A percentile compares a stretch with the other conserved stretches of the same genome.
Conservation (phyloP, 2,113 vertebrate genomes). For the Entelurus aequoreus region DNA sequence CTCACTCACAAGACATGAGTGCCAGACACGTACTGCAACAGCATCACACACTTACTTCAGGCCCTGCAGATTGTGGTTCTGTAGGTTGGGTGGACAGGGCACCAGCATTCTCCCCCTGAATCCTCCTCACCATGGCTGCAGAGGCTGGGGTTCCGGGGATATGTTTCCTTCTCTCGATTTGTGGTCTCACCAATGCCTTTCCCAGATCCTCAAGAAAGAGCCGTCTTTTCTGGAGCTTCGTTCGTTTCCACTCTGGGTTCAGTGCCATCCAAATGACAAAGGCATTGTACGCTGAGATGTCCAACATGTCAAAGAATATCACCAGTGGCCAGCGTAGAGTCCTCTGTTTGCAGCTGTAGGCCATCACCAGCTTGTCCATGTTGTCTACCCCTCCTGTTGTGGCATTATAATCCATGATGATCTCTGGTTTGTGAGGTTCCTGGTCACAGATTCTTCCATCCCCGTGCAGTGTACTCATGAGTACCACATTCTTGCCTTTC, state of each 20-base stretch:
- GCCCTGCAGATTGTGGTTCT: not conserved
- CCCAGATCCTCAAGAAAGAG: not conserved
- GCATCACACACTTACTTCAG: not conserved
- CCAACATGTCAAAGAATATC: no score
- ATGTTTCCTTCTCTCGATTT: constrained; percentile 4
- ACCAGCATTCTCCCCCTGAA: no score
- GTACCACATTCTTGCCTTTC: constrained; percentile 7
- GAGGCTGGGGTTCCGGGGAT: not conserved
- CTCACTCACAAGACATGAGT: not conserved
- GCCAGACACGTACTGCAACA: constrained; percentile 2
- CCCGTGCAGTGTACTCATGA: not conserved
- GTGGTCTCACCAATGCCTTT: constrained; percentile 6
- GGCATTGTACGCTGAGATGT: not conserved
- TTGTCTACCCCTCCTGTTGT: constrained; percentile 3
- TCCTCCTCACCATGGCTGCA: constrained; percentile 1
- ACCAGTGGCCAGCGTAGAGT: constrained; percentile 3
- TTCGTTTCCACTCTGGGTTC: constrained; percentile 2
- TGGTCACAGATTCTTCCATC: not conserved
- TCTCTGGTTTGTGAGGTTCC: not conserved
- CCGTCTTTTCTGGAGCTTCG: constrained; percentile 3
- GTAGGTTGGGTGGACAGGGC: no score
- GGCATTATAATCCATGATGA: constrained; percentile 4
- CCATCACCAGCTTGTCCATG: constrained; percentile 15
- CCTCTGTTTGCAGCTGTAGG: constrained; percentile 8
- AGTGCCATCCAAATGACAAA: constrained; percentile 10